Base-by-base conservation (phyloP, 2,888 invertebrate species). In the Platynereis dumerilii region DNA sequence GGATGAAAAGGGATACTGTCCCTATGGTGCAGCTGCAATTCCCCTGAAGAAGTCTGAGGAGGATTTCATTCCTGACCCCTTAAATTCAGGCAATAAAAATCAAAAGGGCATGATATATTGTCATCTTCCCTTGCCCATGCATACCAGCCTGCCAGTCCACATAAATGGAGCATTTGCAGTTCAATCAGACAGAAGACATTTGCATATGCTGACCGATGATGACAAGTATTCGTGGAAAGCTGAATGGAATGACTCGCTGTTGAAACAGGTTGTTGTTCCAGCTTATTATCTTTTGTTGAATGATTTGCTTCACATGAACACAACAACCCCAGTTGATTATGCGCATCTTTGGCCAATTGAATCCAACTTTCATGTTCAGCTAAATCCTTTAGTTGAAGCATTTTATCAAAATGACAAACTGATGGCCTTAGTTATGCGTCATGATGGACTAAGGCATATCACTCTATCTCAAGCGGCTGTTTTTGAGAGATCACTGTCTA, bases 101-200 rank as follows among this genome's bases (percentile, higher is more conserved):
- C 26, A 58, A 44, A 10, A 72, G 5, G n/a, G 74, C 73, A 27
- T 17, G 1, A 60, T 62, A 20, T 69, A 66, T 54, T 67, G 67
- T 45, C 65, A 48, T 54, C 58, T 66, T 45, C 71, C 70, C 1
- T 65, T 81, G 15, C 81, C 81, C 29, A 69, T 76, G 3, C 53
- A 58, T 5, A 72, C 73, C 39, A 59, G 59, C 7, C 67, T 81
- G 39, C 76, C 76, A 2, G 73, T 80, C 26, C 78, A 80, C 60
- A 67, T 81, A 2, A 81, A 80, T 64, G 78, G 75, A 2, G 69
- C 71, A 29, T 82, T 82, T 69, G 73, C 78, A 1, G 71, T 81
- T 1, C 72, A 73, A 17, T 73, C 77, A 15, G 75, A 76, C 61
- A 63, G 82, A 28, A 68, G 75, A 22, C 64, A 70, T n/a, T 69